These are phyloP conservation scores for Epizoanthus ramosus DNA, from an alignment of 92 coral and sea anemone species.

Conservation along the genomic window DNA sequence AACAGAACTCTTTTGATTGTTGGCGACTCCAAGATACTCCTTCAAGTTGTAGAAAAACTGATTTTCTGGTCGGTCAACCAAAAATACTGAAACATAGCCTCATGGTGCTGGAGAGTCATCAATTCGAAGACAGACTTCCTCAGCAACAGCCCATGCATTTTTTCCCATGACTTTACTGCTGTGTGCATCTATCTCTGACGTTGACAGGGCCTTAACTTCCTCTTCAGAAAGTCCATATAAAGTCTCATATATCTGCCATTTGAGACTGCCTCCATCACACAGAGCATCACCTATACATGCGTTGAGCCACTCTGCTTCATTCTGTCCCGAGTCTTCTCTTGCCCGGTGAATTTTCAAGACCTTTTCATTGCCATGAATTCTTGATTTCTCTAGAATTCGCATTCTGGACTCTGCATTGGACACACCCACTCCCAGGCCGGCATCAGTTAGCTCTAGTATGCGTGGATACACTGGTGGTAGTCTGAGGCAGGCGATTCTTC, in stretches of 20 bases:
- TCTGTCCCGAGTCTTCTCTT: constrained; percentile 59
- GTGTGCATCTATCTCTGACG: constrained; percentile 37
- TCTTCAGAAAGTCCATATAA: constrained; percentile 54
- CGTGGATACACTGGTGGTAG: constrained; percentile 40
- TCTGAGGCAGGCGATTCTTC: background rate
- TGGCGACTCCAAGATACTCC: constrained; percentile 52
- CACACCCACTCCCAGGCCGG: constrained; percentile 39
- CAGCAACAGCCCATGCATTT: constrained; percentile 64
- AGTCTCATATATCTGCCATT: too few species aligned
- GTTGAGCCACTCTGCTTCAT: constrained; percentile 50
- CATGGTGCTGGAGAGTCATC: constrained; percentile 60
- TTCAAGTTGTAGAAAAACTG: constrained; percentile 47
- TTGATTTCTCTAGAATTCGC: constrained; percentile 40
- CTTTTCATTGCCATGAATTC: constrained; percentile 43
- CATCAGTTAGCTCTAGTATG: constrained; percentile 28
- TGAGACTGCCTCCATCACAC: constrained; percentile 45
- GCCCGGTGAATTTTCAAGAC: constrained; percentile 42
- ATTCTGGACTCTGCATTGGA: constrained; percentile 38
- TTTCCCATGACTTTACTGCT: constrained; percentile 45
- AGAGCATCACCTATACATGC: constrained; percentile 40
- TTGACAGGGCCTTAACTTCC: constrained; percentile 27
- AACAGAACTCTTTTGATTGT: constrained; percentile 47
- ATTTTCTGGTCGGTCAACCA: constrained; percentile 52
- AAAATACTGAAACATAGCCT: constrained; percentile 51
- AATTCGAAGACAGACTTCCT: constrained; percentile 56